These are phyloP conservation scores for Heloderma charlesbogerti DNA, from an alignment of 2,113 vertebrate species.

Conservation along the genomic window DNA sequence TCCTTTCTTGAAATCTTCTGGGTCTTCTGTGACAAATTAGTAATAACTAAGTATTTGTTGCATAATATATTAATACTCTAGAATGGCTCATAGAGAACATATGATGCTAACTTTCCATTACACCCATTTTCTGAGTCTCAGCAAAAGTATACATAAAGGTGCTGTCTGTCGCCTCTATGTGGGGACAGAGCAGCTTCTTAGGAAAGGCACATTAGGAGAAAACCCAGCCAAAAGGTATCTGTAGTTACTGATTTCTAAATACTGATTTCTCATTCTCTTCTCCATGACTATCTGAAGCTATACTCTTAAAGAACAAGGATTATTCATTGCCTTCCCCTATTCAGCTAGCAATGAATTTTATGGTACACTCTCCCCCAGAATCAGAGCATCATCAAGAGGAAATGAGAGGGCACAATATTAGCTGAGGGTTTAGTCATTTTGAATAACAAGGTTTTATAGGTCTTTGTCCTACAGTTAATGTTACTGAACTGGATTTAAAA, in stretches of 20 bases:
- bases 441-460: conserved; percentile 3
- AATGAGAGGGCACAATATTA: not conserved
- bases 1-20: not conserved
- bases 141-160: not conserved
- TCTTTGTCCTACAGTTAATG: not conserved
- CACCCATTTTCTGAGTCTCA: not conserved
- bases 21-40: not conserved
- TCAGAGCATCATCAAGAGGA: conserved; percentile 12
- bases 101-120: not conserved
- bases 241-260: conserved; percentile 4
- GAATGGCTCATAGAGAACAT: not conserved
- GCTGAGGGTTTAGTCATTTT: not conserved
- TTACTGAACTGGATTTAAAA: conserved; percentile 2
- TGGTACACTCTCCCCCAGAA: not conserved
- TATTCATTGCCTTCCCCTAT: conserved; percentile 24
- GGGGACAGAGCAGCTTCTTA: not conserved
- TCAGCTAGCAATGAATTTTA: conserved; percentile 21
- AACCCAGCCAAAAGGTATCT: not conserved
- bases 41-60: not conserved
- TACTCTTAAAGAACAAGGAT: not conserved
- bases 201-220: not conserved
- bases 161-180: not conserved
- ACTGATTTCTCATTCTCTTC: not conserved
- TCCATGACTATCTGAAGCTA: not conserved
- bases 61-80: not conserved